Evolutionary conservation across 2,113 vertebrate genomes (phyloP), one percentile per base, ranked within the genome.

Genomic region (Verasper variegatus): DNA sequence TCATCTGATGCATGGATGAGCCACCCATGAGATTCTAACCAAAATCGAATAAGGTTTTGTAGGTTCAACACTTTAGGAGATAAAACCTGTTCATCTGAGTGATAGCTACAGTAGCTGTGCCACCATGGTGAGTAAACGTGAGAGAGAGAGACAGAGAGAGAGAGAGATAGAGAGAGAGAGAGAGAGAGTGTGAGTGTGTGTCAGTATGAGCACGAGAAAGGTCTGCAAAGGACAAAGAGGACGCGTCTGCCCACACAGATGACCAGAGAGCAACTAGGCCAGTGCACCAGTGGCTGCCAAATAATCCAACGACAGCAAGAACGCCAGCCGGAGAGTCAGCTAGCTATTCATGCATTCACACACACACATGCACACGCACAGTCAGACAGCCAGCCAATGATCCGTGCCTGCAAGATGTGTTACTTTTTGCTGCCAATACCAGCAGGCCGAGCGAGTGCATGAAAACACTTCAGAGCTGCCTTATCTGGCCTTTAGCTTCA

Each of bases 351-450:
- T 51, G 40, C 71, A 37, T 59, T 21, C 51, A 57, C 11, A 60
- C 11, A 60, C 55, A 15, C 20, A 15, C 76, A 65, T n/a, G 13
- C 27, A n/a, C 59, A 76, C 49, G 72, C 24, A 55, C 76, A 83
- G 71, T 27, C 78, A 88, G 66, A 68, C 73, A 82, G 63, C 18
- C 71, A 81, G 74, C 83, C 84, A 83, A 81, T 15, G 37, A 81
- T 72, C 78, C 75, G 83, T 86, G 88, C 77, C 74, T 82, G 69
- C 77, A 84, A 74, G 82, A 89, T 89, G 80, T 83, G 88, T 87
- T 81, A 85, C 57, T 89, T 86, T 87, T 72, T 74, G 67, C 75
- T 91, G 89, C 86, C 89, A 93, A 89, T 67, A 92, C 80, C 83
- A 89, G 81, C 84, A 64, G 78, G 76, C 78, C 58, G 68, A 65